phyloP scores from a whole-genome alignment of 2,888 invertebrate genomes.

The Drosophila subquinaria region DNA sequence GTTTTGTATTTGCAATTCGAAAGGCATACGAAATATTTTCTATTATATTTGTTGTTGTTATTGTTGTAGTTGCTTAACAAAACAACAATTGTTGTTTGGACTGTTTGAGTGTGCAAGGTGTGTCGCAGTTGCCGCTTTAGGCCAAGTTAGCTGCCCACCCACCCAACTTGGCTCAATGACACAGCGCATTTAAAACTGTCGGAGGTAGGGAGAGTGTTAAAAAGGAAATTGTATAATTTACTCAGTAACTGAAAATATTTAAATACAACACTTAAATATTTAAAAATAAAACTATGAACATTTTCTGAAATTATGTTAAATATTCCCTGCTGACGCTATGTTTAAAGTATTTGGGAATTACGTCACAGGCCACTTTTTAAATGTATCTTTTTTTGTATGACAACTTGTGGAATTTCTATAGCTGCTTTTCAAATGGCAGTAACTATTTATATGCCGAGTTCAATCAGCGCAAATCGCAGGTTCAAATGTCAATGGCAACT shows the following conservation, averaged over 20 bases:
- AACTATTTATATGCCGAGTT: constrained; percentile 18
- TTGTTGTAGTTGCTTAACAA: constrained; percentile 64
- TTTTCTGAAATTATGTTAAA: too few relatives aligned
- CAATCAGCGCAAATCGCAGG: constrained; percentile 54
- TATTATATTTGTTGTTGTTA: constrained; percentile 37
- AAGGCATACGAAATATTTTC: constrained; percentile 66
- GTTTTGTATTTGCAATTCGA: constrained; percentile 66
- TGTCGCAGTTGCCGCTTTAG: constrained; percentile 59
- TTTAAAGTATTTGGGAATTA: too few relatives aligned
- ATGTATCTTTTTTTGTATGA: constrained; percentile 25
- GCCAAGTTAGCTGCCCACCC: constrained; percentile 59
- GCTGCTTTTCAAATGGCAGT: constrained; percentile 13
- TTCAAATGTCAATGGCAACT: constrained; percentile 80
- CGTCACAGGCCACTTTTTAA: not conserved
- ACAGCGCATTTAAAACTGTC: constrained; percentile 28
- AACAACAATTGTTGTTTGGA: constrained; percentile 31
- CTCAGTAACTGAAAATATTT: too few relatives aligned
- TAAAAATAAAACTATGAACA: too few relatives aligned
- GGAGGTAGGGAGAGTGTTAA: not conserved
- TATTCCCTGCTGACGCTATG: too few relatives aligned
- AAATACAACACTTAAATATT: too few relatives aligned
- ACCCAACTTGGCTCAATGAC: constrained; percentile 49
- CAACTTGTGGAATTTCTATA: constrained; percentile 1
- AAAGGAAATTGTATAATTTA: not conserved
- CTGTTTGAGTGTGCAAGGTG: constrained; percentile 64